Evolutionary conservation across 2,797 vertebrate genomes (phyloP).

Genomic region (Discoglossus pictus): DNA sequence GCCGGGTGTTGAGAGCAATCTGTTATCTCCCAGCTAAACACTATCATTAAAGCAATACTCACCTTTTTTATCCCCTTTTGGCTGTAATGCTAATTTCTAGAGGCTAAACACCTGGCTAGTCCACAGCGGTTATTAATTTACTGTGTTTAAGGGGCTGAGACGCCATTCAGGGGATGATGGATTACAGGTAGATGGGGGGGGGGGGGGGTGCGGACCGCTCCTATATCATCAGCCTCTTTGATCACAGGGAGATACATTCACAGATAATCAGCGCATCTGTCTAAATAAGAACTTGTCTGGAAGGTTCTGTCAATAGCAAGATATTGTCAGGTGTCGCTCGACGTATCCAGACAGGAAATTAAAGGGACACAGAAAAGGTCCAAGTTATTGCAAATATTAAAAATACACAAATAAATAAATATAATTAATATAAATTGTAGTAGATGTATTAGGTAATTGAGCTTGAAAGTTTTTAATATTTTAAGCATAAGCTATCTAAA

Average conservation of each 20-base stretch:
- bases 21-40: no score
- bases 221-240: conserved; percentile 93
- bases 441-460: no score
- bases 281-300: conserved; percentile 46
- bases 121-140: conserved; percentile 90
- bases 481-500: no score
- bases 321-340: conserved; percentile 89
- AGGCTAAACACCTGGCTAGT: conserved; percentile 91
- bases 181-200: conserved; percentile 81
- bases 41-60: conserved; percentile 35
- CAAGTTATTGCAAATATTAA: no score
- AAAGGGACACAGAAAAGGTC: no score
- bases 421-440: no score
- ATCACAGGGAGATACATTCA: conserved; percentile 90
- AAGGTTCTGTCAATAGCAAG: no score
- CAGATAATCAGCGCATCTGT: conserved; percentile 69
- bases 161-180: conserved; percentile 85
- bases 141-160: conserved; percentile 88
- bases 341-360: no score
- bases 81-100: conserved; percentile 65
- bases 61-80: conserved; percentile 34
- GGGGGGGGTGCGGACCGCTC: conserved; percentile 95
- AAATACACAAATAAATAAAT: no score
- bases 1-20: no score
- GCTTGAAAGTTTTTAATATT: no score